Evolutionary conservation across 2,888 invertebrate genomes (phyloP), one percentile per base, ranked within the genome.

Genomic region (Hypsopygia costalis): DNA sequence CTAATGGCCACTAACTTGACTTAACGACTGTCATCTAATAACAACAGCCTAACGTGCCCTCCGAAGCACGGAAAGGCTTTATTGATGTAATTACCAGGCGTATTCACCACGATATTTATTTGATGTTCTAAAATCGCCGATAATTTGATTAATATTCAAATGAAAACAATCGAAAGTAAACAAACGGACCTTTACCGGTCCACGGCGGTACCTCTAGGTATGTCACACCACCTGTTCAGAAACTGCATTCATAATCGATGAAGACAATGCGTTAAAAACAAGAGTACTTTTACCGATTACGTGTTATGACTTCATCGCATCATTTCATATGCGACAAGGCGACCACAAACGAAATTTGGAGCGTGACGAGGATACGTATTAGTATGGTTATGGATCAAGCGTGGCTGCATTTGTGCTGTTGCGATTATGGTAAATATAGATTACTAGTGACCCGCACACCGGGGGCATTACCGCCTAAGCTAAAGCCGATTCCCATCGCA

Each of bases 251-350:
- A 38, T 40, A 37, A 40, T 27, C 9, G 38, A 12, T 4, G 11
- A 22, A 36, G 20, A 36, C 40, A 35, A 39, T 43, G 32, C 16
- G 22, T 34, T 6, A 16, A 21, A 43, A 27, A 35, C 44, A 44
- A 36, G 45, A 40, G 38, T 41, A 60, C 69, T 66, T 63, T 65
- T 68, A 61, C 63, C 54, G 32, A 47, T 55, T 68, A 62, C 78
- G 73, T 74, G 68, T 40, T 52, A 56, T 73, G 75, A 77, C 66
- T 75, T 56, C 77, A 70, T 58, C 58, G 43, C n/a, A 9, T 32
- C 43, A 51, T 41, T 67, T 62, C 53, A 41, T 51, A 68, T 72
- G 62, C 65, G 20, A 33, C n/a, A 8, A 9, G 41, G 41, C 46
- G 49, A 36, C 20, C 38, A 25, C 25, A 4, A 29, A 68, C 69